Evolutionary conservation across 2,113 vertebrate genomes (phyloP), one percentile per base, ranked within the genome.

Genomic region (Stomatorhinus ivindoensis): DNA sequence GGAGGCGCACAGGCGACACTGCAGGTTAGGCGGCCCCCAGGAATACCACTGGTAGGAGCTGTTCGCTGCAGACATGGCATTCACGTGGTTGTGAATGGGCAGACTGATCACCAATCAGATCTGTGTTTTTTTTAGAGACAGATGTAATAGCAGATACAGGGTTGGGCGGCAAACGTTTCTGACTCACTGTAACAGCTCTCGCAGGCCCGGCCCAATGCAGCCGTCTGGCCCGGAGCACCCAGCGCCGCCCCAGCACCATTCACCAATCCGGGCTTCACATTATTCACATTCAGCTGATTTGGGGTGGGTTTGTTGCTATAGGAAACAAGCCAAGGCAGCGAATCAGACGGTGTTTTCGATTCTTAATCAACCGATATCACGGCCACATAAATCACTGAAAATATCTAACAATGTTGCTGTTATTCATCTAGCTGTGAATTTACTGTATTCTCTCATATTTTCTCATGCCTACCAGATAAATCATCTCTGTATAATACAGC

Each of bases 41-140:
- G 98, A 99, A 96, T 99, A 99, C 98, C 98, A 99, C 96, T 99
- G 98, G 96, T 98, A 98, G 91, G 98, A 99, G 95, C 96, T 97
- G 93, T 97, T 97, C 93, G 97, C 98, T 99, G 92, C 93, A 95
- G 93, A 94, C 93, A 93, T 91, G 92, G 90, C 91, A 93, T 42
- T 42, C 42, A 4, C 42, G 42, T 44, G 42, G 42, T 50, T 19
- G 7, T n/a, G 80, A 83, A 10, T 46, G 15, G 31, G 21, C 42
- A 84, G 42, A n/a, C 21, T 27, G 82, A 9, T 10, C 9, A 46
- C 2, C 21, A 3, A 24, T 46, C 82, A 11, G 46, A 21, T 47
- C 31, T 48, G 13, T 13, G 47, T 3, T 3, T 9, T 35, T 35
- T 86, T 35, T 35, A 86, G 11, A 50, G 39, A 82, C 76, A 48